Percentiles rank a stretch among this genome's conserved stretches.
phyloP scores from a whole-genome alignment of 2,888 invertebrate species.

The Slavum lentiscoides region DNA sequence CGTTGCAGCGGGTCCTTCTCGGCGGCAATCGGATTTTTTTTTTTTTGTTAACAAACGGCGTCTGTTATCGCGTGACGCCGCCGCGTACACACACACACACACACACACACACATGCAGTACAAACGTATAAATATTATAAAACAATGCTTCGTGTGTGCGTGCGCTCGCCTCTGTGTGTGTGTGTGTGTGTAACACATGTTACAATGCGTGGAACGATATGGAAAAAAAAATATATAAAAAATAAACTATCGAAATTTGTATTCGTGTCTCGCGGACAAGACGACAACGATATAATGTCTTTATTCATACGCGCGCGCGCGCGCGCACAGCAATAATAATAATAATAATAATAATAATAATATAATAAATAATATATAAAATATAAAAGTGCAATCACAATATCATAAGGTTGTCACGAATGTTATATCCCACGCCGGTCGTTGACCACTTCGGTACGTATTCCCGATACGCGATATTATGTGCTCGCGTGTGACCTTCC shows the following conservation, averaged over 20 bases:
- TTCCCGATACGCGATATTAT: slow-evolving; percentile 21
- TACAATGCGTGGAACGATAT: slow-evolving; percentile 5
- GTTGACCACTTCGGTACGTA: slow-evolving; percentile 48
- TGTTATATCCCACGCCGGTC: slow-evolving; percentile 52
- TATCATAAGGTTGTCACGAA: slow-evolving; percentile 52
- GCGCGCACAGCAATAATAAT: too few species aligned
- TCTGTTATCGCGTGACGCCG: too few species aligned
- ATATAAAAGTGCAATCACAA: slow-evolving; percentile 49
- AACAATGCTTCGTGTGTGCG: slow-evolving; percentile 10
- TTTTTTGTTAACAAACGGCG: too few species aligned
- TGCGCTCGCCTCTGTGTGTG: background rate
- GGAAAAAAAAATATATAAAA: slow-evolving; percentile 25
- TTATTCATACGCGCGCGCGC: slow-evolving; percentile 24
- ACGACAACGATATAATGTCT: slow-evolving; percentile 44
- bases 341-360: slow-evolving; percentile 1
- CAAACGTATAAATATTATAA: slow-evolving; percentile 3
- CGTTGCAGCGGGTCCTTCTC: too few species aligned
- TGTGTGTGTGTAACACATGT: slow-evolving; percentile 37
- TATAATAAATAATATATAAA: slow-evolving; percentile 7
- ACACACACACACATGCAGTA: too few species aligned
- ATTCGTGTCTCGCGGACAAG: slow-evolving; percentile 43
- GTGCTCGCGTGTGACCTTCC: slow-evolving; percentile 36
- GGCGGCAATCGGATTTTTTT: too few species aligned
- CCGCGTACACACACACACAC: too few species aligned
- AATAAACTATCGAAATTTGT: slow-evolving; percentile 50